Evolutionary conservation across 2,797 vertebrate species (phyloP).

Genomic region (Peromyscus aztecus): DNA sequence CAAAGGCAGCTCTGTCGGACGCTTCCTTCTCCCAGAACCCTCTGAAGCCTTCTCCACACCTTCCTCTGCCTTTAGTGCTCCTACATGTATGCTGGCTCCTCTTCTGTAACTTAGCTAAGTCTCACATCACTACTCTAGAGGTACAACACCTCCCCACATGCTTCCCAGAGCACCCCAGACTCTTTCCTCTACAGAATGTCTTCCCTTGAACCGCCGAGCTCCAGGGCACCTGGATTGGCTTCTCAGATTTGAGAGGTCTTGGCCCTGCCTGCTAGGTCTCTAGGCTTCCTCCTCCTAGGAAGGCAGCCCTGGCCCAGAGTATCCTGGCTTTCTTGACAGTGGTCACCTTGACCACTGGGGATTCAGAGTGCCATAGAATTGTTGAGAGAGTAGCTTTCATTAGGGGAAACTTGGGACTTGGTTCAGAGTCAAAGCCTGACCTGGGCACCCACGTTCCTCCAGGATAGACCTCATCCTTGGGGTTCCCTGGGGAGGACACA

Average conservation of each 20-base stretch:
- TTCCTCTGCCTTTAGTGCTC: no score
- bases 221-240: neutral
- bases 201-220: neutral
- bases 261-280: fast-evolving
- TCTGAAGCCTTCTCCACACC: fast-evolving
- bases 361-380: fast-evolving
- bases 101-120: neutral
- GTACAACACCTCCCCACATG: no score
- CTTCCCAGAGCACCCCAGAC: neutral
- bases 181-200: no score
- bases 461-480: neutral
- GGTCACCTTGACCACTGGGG: no score
- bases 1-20: no score
- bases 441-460: no score
- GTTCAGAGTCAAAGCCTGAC: neutral
- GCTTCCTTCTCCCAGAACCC: neutral
- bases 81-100: neutral
- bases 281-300: neutral
- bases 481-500: no score
- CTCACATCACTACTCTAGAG: neutral
- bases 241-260: neutral
- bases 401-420: neutral
- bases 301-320: neutral
- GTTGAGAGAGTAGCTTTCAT: neutral
- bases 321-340: neutral